A percentile compares a stretch with the other conserved stretches of the same genome.
These are phyloP conservation scores for Bicyclus anynana DNA, from an alignment of 1,140 invertebrate species.

Conservation along the genomic window DNA sequence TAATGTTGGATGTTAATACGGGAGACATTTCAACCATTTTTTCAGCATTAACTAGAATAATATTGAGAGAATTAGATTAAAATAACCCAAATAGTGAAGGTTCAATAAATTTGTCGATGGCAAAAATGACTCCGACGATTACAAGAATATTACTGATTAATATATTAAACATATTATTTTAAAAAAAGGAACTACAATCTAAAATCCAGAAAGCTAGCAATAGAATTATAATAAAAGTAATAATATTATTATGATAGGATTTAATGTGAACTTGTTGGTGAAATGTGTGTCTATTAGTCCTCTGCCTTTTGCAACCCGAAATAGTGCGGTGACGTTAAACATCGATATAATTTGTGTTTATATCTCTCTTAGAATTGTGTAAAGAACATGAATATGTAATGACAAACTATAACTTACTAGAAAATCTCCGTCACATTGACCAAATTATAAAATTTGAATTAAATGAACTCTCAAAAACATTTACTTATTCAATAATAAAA, in stretches of 20 bases:
- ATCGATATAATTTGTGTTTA: constrained; percentile 12
- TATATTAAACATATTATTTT: constrained; percentile 21
- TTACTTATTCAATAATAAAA: too few species aligned
- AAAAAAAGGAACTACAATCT: constrained; percentile 16
- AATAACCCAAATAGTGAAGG: not conserved
- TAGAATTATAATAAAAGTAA: constrained; percentile 19
- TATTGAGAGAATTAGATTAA: not conserved
- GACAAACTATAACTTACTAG: too few species aligned
- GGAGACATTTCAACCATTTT: constrained; percentile 38
- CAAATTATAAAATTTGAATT: too few species aligned
- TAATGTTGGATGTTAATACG: constrained; percentile 2
- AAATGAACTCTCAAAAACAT: too few species aligned
- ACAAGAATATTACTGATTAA: constrained; percentile 18
- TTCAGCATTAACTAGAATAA: not conserved
- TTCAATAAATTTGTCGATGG: constrained; percentile 12
- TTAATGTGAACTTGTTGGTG: constrained; percentile 20
- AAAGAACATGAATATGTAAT: not conserved
- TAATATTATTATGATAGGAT: constrained; percentile 14
- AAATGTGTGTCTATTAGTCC: constrained; percentile 17
- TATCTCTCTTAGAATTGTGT: constrained; percentile 25
- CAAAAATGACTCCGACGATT: constrained; percentile 34
- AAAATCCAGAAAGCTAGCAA: constrained; percentile 25
- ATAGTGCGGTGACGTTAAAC: constrained; percentile 29
- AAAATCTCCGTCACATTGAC: too few species aligned
- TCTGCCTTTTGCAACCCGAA: constrained; percentile 31